These are phyloP conservation scores for Caretta caretta DNA, from an alignment of 2,113 vertebrate species.

Conservation along the genomic window DNA sequence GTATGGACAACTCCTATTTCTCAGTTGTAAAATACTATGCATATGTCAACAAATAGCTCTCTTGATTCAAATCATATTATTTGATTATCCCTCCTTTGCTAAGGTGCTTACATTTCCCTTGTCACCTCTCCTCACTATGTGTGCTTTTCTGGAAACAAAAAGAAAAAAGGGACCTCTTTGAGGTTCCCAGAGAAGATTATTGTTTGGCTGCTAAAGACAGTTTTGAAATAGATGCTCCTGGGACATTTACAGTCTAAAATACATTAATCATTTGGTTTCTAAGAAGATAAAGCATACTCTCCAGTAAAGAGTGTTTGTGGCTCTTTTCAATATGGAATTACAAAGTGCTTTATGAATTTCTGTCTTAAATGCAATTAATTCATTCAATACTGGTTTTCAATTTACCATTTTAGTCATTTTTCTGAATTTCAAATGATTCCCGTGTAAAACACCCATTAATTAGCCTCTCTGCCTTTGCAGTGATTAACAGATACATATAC, in stretches of 20 bases:
- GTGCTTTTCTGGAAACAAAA: neutral
- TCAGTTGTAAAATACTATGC: neutral
- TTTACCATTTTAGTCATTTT: conserved; percentile 64
- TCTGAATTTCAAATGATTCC: conserved; percentile 49
- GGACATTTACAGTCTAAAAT: conserved; percentile 1
- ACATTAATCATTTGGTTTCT: neutral
- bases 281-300: neutral
- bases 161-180: neutral
- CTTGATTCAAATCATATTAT: neutral
- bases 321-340: conserved; percentile 30
- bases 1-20: neutral
- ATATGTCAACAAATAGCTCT: neutral
- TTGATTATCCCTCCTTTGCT: neutral
- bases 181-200: neutral
- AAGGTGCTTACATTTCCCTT: neutral
- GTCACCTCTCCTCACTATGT: neutral
- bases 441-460: conserved; percentile 68
- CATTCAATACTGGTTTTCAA: conserved; percentile 48
- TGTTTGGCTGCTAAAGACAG: neutral
- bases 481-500: conserved; percentile 4
- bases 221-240: neutral
- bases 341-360: conserved; percentile 60
- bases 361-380: conserved; percentile 39
- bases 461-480: conserved; percentile 66
- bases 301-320: neutral